phyloP scores from a whole-genome alignment of 2,797 vertebrate species.

The Cetoscarus ocellatus region DNA sequence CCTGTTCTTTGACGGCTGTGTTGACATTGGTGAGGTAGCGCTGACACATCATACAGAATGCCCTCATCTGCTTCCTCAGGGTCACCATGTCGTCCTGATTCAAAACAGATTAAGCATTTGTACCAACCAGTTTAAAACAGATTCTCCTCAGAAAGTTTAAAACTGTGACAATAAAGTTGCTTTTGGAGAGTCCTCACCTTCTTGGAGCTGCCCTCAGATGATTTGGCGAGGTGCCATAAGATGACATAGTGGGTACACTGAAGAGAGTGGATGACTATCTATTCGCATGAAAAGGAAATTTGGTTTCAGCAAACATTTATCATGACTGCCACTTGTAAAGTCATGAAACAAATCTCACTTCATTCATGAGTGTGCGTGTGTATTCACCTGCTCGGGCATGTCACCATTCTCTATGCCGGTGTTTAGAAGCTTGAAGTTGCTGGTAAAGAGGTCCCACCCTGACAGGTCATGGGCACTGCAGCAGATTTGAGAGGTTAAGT shows the following conservation, averaged over 20 bases:
- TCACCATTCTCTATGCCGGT: conserved; percentile 99
- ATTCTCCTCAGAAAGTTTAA: neutral
- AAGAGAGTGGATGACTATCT: conserved; percentile 99
- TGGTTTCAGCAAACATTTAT: neutral
- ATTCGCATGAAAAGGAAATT: conserved; percentile 36
- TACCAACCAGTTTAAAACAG: neutral
- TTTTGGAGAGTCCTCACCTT: conserved; percentile 85
- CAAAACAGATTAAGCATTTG: neutral
- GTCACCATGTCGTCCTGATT: conserved; percentile 94
- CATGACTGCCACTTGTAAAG: neutral
- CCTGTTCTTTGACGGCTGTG: conserved; percentile 99
- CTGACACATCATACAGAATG: conserved; percentile 99
- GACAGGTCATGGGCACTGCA: conserved; percentile 97
- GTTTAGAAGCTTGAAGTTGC: conserved; percentile 98
- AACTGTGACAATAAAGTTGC: neutral
- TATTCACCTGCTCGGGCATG: conserved; percentile 97
- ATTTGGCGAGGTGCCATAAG: conserved; percentile 97
- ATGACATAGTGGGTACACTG: conserved; percentile 99
- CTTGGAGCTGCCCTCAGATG: conserved; percentile 94
- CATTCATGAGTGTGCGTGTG: neutral
- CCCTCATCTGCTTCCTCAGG: conserved; percentile 98
- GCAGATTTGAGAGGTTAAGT: conserved; percentile 31
- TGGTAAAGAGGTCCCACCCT: conserved; percentile 98
- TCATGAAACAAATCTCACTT: neutral
- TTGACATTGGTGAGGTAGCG: conserved; percentile 99